A percentile compares a stretch with the other conserved stretches of the same genome.
These are phyloP conservation scores for Rhynchophorus ferrugineus DNA, from an alignment of 1,140 invertebrate genomes.

Conservation along the genomic window DNA sequence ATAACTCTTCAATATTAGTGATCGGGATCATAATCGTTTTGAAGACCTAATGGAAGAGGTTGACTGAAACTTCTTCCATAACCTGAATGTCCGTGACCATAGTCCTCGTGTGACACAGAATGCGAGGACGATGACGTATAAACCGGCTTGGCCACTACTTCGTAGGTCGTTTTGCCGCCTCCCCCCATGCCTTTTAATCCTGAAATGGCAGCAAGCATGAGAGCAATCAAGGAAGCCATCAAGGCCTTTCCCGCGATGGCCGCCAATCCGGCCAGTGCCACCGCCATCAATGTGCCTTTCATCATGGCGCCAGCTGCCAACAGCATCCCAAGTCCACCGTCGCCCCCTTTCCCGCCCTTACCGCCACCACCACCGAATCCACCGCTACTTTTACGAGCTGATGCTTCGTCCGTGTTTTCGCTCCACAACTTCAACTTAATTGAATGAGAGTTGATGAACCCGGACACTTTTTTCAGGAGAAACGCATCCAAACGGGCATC, in stretches of 20 bases:
- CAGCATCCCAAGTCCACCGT: conserved; percentile 31
- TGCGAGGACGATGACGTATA: conserved; percentile 63
- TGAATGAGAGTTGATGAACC: conserved; percentile 62
- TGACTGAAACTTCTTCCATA: conserved; percentile 42
- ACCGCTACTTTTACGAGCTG: conserved; percentile 30
- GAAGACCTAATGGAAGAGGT: not conserved
- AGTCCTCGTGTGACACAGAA: conserved; percentile 52
- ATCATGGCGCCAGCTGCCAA: conserved; percentile 50
- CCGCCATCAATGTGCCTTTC: conserved; percentile 63
- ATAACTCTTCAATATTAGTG: not conserved
- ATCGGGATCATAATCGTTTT: not conserved
- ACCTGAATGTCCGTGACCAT: conserved; percentile 49
- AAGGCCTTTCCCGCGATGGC: conserved; percentile 72
- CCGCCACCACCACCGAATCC: not conserved
- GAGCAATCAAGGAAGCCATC: conserved; percentile 68
- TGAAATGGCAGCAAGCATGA: conserved; percentile 63
- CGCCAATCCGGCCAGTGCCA: conserved; percentile 67
- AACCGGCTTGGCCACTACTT: conserved; percentile 72
- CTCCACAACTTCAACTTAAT: conserved; percentile 62
- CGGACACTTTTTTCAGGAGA: conserved; percentile 59
- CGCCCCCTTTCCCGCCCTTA: conserved; percentile 42
- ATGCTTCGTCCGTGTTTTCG: conserved; percentile 37
- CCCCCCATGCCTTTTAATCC: conserved; percentile 63
- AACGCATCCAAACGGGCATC: conserved; percentile 67
- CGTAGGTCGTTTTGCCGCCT: conserved; percentile 68